Base-by-base conservation (phyloP, 1,140 invertebrate species). In the Lysiphlebus fabarum region DNA sequence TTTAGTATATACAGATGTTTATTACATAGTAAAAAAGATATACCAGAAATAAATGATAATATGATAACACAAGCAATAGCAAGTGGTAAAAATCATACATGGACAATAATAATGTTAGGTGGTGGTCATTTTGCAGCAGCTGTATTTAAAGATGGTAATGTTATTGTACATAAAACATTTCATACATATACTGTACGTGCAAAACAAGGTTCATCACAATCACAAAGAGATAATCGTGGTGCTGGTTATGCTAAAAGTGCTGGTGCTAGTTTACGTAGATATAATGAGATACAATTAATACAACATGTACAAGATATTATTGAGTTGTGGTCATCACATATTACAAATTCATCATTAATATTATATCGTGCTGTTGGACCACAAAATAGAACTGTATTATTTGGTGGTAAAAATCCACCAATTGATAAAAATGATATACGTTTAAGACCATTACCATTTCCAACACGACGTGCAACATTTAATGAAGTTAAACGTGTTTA, bases 61-160 rank as follows among this genome's bases (percentile, higher is more conserved):
- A 71, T 85, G 59, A 67, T 82, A 26, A 53, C 71, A 41, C 72
- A 80, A 67, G 79, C 78, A 41, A 61, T 75, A 17, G 60, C 71
- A 55, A 71, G 78, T 53, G 78, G 74, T 11, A 68, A 56, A 7
- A 66, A 75, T 53, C 72, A 76, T 26, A 79, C 73, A 7, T 92
- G 89, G 88, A 85, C 86, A 1, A 77, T 94, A 1, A 77, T 94
- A 50, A 90, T 94, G 88, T 75, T 92, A 10, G 89, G 89, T 6
- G 91, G 91, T 38, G 92, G 92, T 4, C 91, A 93, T 74, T 94
- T 94, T 82, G 91, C 91, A 51, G 91, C 87, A 8, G 90, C 87
- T 38, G 80, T 95, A 40, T 94, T 93, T 79, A 80, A 88, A 69
- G 84, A 84, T 48, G 75, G 74, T 6, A 76, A 84, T 63, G 73